Evolutionary conservation across 2,888 invertebrate genomes (phyloP), one percentile per base, ranked within the genome.

Genomic region (Aphodius sticticus): DNA sequence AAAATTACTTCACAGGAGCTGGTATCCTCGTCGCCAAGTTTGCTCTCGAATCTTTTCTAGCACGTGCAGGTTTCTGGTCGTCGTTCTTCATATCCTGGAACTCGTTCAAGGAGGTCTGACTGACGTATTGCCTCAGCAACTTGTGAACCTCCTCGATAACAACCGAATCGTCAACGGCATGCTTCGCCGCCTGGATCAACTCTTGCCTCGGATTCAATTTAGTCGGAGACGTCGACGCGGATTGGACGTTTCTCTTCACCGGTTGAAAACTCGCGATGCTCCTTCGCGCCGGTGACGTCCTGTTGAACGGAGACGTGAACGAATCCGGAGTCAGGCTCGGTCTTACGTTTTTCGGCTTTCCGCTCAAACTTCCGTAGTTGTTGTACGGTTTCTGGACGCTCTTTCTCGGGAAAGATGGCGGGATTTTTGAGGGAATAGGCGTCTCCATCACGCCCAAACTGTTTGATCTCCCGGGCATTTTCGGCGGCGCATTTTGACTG

Each of bases 141-240:
- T 93, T 94, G 86, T 95, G 95, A 89, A 96, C 93, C 87, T 95
- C 95, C 84, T 93, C 93, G 35, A 95, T 90, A 78, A 96, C 94
- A 82, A 93, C 90, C 6, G 93, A 92, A 85, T 96, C 95, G 84
- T 95, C 95, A 85, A 94, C 93, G 0, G 94, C 92, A 3, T 92
- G 92, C 84, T 93, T 94, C 5, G 95, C 93, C 36, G 94, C 93
- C 83, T 93, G 92, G 2, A 96, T 87, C 38, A 96, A 92, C 86
- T 95, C 94, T 85, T 95, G 92, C 26, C 92, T 92, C 72, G 96
- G 87, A 6, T 92, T 92, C 38, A 92, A 88, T 80, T 94, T 92
- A 80, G 93, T 91, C 0, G 93, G 92, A 15, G 93, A 93, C 0
- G 93, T 93, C 83, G 92, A 92, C 0, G 92, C 90, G 0, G 93